Evolutionary conservation across 2,888 invertebrate species (phyloP).

Genomic region (Harmothoe impar): DNA sequence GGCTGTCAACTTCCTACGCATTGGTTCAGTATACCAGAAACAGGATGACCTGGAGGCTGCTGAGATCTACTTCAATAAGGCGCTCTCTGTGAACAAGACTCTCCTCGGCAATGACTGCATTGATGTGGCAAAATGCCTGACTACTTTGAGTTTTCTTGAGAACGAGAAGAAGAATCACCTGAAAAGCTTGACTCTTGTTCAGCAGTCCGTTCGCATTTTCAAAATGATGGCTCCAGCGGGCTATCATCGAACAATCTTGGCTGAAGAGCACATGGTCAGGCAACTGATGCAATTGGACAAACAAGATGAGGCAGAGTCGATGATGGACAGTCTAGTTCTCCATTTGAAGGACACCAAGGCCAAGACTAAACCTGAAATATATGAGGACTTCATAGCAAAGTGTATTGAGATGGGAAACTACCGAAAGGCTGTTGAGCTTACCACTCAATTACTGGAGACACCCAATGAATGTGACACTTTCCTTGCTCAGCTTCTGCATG

Average conservation of each 20-base stretch:
- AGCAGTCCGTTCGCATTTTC: conserved; percentile 21
- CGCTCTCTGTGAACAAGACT: neutral
- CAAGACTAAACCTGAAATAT: neutral
- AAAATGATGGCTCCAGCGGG: conserved; percentile 2
- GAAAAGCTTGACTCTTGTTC: neutral
- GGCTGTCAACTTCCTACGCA: neutral
- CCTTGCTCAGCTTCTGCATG: neutral
- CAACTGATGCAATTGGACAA: neutral
- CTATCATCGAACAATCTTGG: neutral
- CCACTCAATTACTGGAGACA: neutral
- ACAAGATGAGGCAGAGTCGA: neutral
- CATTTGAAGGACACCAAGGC: neutral
- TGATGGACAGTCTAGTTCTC: neutral
- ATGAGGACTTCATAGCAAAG: neutral
- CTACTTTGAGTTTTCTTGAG: neutral
- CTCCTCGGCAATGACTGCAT: conserved; percentile 14
- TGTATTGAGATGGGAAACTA: neutral
- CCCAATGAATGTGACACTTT: conserved; percentile 3
- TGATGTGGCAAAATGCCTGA: conserved; percentile 36
- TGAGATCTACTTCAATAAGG: conserved; percentile 3
- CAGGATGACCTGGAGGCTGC: neutral
- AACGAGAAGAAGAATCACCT: neutral
- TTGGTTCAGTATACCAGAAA: conserved; percentile 5
- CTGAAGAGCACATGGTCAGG: neutral
- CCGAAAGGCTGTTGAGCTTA: neutral